Evolutionary conservation across 1,140 invertebrate genomes (phyloP).

Genomic region (Hestina assimilis): DNA sequence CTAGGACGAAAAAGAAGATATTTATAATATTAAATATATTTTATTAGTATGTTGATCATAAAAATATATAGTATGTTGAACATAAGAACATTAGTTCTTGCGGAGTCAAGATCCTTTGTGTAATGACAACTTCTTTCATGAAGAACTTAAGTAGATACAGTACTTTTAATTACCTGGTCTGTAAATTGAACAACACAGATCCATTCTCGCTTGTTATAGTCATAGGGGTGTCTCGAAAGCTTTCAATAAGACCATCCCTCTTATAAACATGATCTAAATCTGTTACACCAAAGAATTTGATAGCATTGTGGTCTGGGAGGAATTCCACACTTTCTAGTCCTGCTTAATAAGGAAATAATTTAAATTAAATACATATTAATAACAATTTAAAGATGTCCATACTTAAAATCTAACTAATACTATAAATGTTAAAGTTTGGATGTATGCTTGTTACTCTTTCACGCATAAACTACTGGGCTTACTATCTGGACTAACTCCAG

Average conservation of each 20-base stretch:
- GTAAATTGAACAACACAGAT: slow-evolving; percentile 80
- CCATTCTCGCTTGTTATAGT: slow-evolving; percentile 83
- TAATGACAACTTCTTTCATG: too few species aligned
- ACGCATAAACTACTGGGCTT: too few species aligned
- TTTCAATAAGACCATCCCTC: slow-evolving; percentile 82
- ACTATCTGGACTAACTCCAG: too few species aligned
- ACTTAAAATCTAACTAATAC: background rate
- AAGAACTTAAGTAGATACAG: too few species aligned
- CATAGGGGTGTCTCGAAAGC: slow-evolving; percentile 86
- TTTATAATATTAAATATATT: too few species aligned
- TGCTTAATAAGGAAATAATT: slow-evolving; percentile 35
- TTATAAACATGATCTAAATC: slow-evolving; percentile 86
- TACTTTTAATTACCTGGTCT: slow-evolving; percentile 67
- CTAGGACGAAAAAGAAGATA: too few species aligned
- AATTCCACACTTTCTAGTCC: slow-evolving; percentile 93
- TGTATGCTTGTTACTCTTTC: too few species aligned
- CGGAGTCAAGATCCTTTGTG: too few species aligned
- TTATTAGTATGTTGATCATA: too few species aligned
- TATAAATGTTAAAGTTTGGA: too few species aligned
- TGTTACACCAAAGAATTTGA: slow-evolving; percentile 90
- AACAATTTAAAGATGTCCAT: background rate
- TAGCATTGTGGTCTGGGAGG: slow-evolving; percentile 84
- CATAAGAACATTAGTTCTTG: too few species aligned
- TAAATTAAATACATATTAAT: background rate
- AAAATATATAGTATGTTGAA: too few species aligned